phyloP scores from a whole-genome alignment of 2,113 vertebrate species.

The Peromyscus leucopus region DNA sequence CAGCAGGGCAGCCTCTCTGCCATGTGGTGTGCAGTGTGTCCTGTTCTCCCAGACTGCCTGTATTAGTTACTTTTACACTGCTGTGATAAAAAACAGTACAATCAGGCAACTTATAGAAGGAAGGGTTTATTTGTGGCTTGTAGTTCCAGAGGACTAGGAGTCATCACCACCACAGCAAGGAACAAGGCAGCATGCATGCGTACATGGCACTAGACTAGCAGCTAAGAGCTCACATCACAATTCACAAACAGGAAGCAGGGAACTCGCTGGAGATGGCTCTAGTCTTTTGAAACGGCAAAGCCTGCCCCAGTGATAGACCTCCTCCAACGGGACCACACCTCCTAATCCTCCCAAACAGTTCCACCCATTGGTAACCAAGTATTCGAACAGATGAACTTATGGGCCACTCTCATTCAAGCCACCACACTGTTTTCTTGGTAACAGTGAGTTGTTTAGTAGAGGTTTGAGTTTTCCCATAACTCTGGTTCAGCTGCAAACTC shows the following conservation, averaged over 20 bases:
- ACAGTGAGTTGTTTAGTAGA: neutral
- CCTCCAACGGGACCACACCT: neutral
- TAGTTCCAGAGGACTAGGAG: neutral
- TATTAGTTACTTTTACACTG: neutral
- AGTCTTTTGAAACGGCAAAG: neutral
- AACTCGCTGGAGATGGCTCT: neutral
- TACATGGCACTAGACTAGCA: neutral
- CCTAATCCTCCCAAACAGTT: neutral
- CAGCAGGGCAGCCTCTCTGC: neutral
- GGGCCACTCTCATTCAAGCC: neutral
- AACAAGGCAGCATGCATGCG: neutral
- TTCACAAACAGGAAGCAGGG: neutral
- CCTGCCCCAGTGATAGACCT: neutral
- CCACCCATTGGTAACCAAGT: neutral
- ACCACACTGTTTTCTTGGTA: neutral
- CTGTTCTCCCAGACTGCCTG: neutral
- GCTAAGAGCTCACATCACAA: neutral
- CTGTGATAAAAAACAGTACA: neutral
- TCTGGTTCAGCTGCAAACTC: neutral
- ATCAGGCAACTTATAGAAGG: neutral
- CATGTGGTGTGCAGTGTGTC: rapidly evolving
- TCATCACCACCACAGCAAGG: neutral
- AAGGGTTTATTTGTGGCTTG: neutral
- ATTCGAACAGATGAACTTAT: neutral
- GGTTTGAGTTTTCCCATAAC: neutral